phyloP scores from a whole-genome alignment of 2,888 invertebrate species.

The Allophyes oxyacanthae region DNA sequence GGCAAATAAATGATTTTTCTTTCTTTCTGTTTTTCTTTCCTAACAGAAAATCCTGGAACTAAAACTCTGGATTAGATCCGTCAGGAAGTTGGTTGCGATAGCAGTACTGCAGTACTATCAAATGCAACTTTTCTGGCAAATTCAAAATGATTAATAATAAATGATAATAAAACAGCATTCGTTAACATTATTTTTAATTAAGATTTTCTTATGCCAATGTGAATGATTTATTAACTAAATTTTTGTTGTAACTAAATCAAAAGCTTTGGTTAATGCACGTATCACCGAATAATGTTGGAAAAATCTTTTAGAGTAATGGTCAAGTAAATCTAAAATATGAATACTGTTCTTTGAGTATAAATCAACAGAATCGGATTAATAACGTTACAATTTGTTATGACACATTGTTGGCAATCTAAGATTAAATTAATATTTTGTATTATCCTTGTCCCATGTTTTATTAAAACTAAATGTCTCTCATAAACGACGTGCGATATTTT shows the following conservation, averaged over 20 bases:
- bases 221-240: too few relatives aligned
- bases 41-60: too few relatives aligned
- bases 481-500: constrained; percentile 29
- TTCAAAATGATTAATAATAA: background rate
- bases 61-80: too few relatives aligned
- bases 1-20: too few relatives aligned
- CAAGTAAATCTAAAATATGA: constrained; percentile 37
- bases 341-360: constrained; percentile 18
- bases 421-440: constrained; percentile 37
- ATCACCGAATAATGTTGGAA: background rate
- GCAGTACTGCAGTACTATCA: too few relatives aligned
- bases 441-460: constrained; percentile 27
- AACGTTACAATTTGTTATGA: constrained; percentile 46
- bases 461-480: constrained; percentile 26
- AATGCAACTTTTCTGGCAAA: too few relatives aligned
- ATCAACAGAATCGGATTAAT: constrained; percentile 43
- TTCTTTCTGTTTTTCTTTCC: too few relatives aligned
- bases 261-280: too few relatives aligned
- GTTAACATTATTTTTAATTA: constrained; percentile 6
- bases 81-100: too few relatives aligned
- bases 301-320: constrained; percentile 22
- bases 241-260: too few relatives aligned
- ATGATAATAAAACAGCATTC: too few relatives aligned
- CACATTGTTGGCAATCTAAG: constrained; percentile 44
- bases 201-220: background rate